phyloP scores from a whole-genome alignment of 37 sponge, comb jelly and placozoan species.

The Aplysina aerophoba region DNA sequence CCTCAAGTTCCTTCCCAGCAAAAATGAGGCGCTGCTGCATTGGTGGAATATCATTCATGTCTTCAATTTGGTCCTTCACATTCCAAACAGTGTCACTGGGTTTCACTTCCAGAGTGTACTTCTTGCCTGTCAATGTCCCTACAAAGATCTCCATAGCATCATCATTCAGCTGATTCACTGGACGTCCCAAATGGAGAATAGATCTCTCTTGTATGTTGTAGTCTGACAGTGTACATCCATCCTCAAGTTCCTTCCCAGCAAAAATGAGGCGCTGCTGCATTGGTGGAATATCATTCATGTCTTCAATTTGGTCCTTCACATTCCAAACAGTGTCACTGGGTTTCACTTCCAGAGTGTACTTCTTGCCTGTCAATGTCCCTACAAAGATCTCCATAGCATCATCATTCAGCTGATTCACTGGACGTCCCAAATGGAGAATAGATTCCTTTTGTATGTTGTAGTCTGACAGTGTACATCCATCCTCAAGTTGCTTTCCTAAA shows the following conservation, averaged over 20 bases:
- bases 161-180: neutral
- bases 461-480: slow-evolving; percentile 60
- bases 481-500: slow-evolving; percentile 61
- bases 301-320: too few relatives aligned
- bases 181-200: slow-evolving; percentile 50
- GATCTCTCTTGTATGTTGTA: slow-evolving; percentile 64
- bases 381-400: neutral
- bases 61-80: too few relatives aligned
- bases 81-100: neutral
- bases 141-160: neutral
- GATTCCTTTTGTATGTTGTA: slow-evolving; percentile 66
- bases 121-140: neutral
- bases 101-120: neutral
- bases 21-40: slow-evolving; percentile 58
- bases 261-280: slow-evolving; percentile 58
- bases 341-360: neutral
- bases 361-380: neutral
- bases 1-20: slow-evolving; percentile 63
- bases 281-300: too few relatives aligned
- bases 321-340: neutral
- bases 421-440: slow-evolving; percentile 50
- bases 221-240: slow-evolving; percentile 60
- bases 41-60: too few relatives aligned
- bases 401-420: neutral
- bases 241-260: slow-evolving; percentile 63